These are phyloP conservation scores for Calcarius lapponicus DNA, from an alignment of 2,797 vertebrate species.

Conservation along the genomic window DNA sequence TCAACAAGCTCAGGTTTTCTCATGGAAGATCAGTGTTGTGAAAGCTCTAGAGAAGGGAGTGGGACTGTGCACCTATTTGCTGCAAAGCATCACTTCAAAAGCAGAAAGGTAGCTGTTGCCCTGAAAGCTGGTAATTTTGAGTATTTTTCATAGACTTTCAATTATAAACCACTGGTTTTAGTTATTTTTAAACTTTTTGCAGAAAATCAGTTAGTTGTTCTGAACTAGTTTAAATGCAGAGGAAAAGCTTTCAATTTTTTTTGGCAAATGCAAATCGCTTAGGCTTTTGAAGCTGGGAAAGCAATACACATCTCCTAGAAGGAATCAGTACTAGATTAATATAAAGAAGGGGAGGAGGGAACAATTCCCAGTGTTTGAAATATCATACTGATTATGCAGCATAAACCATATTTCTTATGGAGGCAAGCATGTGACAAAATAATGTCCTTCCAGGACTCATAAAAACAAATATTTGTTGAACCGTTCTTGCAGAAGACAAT, in stretches of 20 bases:
- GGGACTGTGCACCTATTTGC: neutral
- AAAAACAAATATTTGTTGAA: conserved; percentile 37
- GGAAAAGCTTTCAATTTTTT: neutral
- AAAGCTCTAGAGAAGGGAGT: neutral
- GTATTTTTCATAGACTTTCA: neutral
- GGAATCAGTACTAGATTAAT: neutral
- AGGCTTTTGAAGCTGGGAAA: neutral
- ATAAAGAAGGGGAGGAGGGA: neutral
- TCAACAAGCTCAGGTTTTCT: neutral
- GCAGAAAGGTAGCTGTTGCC: neutral
- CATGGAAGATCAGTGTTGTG: neutral
- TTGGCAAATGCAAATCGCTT: neutral
- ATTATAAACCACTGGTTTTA: neutral
- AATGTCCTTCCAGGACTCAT: neutral
- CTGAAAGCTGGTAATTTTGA: neutral
- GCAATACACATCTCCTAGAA: neutral
- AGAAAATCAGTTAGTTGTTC: neutral
- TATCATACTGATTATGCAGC: neutral
- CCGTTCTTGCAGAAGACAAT: conserved; percentile 1
- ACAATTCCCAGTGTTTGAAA: conserved; percentile 6
- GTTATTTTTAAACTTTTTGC: neutral
- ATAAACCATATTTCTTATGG: neutral
- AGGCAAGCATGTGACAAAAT: conserved; percentile 14
- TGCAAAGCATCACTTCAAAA: neutral
- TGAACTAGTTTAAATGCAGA: neutral